Evolutionary conservation across 2,797 vertebrate species (phyloP).

Genomic region (Mergus octosetaceus): DNA sequence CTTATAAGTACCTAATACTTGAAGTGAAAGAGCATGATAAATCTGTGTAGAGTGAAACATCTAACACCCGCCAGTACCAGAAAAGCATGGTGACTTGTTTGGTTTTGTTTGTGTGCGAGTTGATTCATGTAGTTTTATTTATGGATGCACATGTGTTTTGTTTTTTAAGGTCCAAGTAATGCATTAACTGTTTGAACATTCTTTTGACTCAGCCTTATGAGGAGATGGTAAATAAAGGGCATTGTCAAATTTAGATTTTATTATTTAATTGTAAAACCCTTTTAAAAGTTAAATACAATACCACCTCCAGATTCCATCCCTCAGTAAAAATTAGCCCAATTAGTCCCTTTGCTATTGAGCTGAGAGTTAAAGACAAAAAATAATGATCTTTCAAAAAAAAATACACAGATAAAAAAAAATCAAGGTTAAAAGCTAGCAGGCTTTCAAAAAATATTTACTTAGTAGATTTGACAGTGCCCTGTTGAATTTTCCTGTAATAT

Average conservation of each 20-base stretch:
- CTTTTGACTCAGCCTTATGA: slow-evolving; percentile 38
- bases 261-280: neutral
- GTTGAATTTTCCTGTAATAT: slow-evolving; percentile 9
- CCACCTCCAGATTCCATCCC: neutral
- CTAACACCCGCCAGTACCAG: slow-evolving; percentile 42
- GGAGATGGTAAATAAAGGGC: slow-evolving; percentile 34
- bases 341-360: neutral
- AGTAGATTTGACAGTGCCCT: slow-evolving; percentile 23
- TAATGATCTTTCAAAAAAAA: neutral
- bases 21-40: slow-evolving; percentile 63
- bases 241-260: slow-evolving; percentile 20
- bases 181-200: neutral
- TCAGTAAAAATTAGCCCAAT: neutral
- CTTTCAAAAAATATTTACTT: neutral
- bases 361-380: neutral
- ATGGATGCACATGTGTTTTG: neutral
- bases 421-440: neutral
- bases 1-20: slow-evolving; percentile 13
- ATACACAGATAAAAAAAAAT: neutral
- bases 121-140: slow-evolving; percentile 13
- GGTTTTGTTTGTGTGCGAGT: slow-evolving; percentile 48
- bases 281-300: neutral
- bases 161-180: slow-evolving; percentile 17
- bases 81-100: slow-evolving; percentile 67
- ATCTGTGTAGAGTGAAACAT: neutral